These are phyloP conservation scores for Enteromius treurensis DNA, from an alignment of 2,797 vertebrate genomes.

Conservation along the genomic window DNA sequence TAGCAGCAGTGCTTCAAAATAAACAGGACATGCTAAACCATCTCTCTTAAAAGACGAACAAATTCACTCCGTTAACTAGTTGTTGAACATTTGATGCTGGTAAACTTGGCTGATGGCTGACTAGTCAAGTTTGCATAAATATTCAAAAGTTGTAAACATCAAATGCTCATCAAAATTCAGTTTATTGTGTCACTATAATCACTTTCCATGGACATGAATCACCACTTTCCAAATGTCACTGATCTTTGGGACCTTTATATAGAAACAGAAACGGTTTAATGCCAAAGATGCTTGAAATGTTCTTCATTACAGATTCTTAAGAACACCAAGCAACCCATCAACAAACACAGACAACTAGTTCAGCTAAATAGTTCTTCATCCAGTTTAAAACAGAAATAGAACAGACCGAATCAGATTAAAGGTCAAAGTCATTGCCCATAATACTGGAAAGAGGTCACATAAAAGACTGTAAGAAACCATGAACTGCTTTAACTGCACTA, in stretches of 20 bases:
- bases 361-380: background rate
- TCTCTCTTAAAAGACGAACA: background rate
- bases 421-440: background rate
- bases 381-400: background rate
- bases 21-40: background rate
- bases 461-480: constrained; percentile 10
- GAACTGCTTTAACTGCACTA: constrained; percentile 25
- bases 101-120: background rate
- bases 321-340: constrained; percentile 39
- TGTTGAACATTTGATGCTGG: background rate
- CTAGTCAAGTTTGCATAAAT: no score
- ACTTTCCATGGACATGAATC: background rate
- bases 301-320: background rate
- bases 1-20: background rate
- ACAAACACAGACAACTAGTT: constrained; percentile 8
- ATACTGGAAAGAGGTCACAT: background rate
- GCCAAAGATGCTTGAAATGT: background rate
- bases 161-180: background rate
- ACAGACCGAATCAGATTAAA: background rate
- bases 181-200: background rate
- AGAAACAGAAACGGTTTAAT: background rate
- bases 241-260: background rate
- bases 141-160: background rate
- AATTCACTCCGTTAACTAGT: background rate
- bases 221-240: constrained; percentile 8